These are phyloP conservation scores for Rhinolophus ferrumequinum DNA, from an alignment of 2,113 vertebrate genomes.

Conservation along the genomic window DNA sequence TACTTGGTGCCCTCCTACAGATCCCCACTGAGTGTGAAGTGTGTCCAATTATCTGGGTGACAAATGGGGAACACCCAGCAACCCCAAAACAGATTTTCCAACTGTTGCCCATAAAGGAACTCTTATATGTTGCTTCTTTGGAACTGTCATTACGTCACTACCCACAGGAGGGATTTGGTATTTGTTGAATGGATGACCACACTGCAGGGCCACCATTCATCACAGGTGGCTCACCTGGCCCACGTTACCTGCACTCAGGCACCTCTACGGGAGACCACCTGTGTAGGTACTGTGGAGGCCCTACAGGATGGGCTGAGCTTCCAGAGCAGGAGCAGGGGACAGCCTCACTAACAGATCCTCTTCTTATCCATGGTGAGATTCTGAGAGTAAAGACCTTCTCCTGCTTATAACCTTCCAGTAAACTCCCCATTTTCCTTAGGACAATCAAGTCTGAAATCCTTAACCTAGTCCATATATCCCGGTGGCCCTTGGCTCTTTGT, in stretches of 20 bases:
- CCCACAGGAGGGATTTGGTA: neutral
- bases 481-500: neutral
- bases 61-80: neutral
- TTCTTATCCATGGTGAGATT: neutral
- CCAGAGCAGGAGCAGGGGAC: too few relatives aligned
- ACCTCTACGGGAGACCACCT: neutral
- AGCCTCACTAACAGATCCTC: neutral
- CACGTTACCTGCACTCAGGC: neutral
- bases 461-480: neutral
- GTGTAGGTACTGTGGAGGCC: too few relatives aligned
- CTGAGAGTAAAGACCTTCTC: neutral
- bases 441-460: neutral
- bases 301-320: too few relatives aligned
- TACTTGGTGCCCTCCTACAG: fast-evolving
- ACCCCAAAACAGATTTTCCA: neutral
- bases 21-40: neutral
- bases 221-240: too few relatives aligned
- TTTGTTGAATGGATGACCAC: neutral
- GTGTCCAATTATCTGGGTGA: neutral
- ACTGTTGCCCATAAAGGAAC: neutral
- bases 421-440: neutral
- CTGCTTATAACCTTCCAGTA: neutral
- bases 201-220: neutral
- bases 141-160: too few relatives aligned
- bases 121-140: neutral